These are phyloP conservation scores for Pristis pectinata DNA, from an alignment of 2,797 vertebrate species.

Conservation along the genomic window DNA sequence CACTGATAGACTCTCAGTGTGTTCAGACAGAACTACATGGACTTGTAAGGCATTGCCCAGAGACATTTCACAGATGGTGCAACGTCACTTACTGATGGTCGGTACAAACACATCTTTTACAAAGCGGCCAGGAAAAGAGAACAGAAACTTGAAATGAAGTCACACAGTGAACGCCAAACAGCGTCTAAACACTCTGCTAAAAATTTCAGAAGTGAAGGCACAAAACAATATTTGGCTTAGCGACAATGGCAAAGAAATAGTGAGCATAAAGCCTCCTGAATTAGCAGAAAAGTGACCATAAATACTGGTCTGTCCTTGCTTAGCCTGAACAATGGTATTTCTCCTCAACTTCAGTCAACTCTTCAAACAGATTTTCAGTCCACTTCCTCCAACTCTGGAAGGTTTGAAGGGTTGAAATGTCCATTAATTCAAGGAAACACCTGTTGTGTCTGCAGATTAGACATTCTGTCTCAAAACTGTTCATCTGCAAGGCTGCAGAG, in stretches of 20 bases:
- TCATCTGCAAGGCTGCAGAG: neutral
- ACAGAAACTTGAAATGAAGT: neutral
- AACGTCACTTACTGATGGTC: neutral
- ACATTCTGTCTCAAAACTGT: neutral
- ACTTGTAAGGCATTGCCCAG: neutral
- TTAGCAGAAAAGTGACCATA: neutral
- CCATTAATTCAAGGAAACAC: neutral
- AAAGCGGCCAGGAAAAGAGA: neutral
- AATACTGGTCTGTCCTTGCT: neutral
- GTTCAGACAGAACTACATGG: neutral
- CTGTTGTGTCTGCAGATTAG: neutral
- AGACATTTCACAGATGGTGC: neutral
- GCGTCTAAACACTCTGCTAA: neutral
- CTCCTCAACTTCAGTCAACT: neutral
- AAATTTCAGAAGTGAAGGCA: neutral
- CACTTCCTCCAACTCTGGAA: neutral
- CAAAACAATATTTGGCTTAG: neutral
- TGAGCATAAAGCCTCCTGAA: constrained; percentile 5
- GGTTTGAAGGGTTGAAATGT: neutral
- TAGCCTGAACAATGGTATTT: neutral
- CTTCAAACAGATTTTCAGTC: neutral
- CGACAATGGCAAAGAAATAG: neutral
- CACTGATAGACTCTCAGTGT: too few species aligned
- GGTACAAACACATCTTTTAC: neutral
- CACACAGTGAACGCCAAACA: neutral